Percentiles rank a stretch among this genome's conserved stretches.
Evolutionary conservation across 2,797 vertebrate species (phyloP).

Genomic region (Cirrhinus mrigala): DNA sequence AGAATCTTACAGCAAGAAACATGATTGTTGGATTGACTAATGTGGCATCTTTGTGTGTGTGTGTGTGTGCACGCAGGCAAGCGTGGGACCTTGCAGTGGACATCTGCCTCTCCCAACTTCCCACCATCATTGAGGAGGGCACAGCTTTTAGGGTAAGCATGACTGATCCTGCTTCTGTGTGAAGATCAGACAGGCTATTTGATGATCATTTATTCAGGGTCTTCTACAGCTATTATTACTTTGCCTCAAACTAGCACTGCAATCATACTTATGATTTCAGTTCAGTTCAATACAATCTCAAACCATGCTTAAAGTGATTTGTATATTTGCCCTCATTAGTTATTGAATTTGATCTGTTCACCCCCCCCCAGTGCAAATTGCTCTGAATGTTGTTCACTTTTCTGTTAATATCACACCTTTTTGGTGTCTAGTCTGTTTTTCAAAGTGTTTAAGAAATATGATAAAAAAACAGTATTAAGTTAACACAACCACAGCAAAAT

Average conservation of each 20-base stretch:
- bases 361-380: no score
- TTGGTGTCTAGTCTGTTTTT: not conserved
- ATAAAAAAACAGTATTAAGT: not conserved
- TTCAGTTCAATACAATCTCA: not conserved
- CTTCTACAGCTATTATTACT: not conserved
- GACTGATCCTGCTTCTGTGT: not conserved
- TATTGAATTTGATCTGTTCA: not conserved
- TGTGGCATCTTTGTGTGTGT: conserved; percentile 23
- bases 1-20: not conserved
- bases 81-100: conserved; percentile 98
- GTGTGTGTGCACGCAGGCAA: conserved; percentile 81
- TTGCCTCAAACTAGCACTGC: not conserved
- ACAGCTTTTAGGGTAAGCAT: conserved; percentile 93
- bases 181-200: not conserved
- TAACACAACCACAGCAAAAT: not conserved
- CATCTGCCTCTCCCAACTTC: conserved; percentile 97
- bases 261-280: conserved; percentile 5
- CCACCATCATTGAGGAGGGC: conserved; percentile 97
- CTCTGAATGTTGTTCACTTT: not conserved
- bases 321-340: not conserved
- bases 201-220: not conserved
- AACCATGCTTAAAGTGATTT: conserved; percentile 2
- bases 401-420: not conserved
- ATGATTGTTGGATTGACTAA: not conserved
- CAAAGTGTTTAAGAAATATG: not conserved